Percentiles rank a stretch among this genome's conserved stretches.
These are phyloP conservation scores for Eretmochelys imbricata DNA, from an alignment of 2,113 vertebrate species.

Conservation along the genomic window DNA sequence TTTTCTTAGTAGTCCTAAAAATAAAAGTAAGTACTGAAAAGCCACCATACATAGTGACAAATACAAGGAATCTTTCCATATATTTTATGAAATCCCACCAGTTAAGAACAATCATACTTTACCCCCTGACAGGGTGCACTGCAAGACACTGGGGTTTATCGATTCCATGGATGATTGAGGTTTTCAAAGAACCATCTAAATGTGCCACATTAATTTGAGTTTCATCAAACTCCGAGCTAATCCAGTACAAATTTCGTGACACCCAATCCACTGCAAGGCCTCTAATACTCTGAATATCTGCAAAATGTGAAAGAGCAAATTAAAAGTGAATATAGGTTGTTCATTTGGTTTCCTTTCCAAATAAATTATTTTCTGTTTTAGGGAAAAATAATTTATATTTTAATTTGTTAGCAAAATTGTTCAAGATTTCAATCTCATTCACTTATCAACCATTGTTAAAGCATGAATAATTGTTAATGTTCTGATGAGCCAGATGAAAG, in stretches of 20 bases:
- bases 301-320: slow-evolving; percentile 63
- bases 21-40: not conserved
- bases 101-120: slow-evolving; percentile 74
- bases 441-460: slow-evolving; percentile 44
- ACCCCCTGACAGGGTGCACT: slow-evolving; percentile 96
- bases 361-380: slow-evolving; percentile 28
- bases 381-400: slow-evolving; percentile 39
- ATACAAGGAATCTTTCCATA: not conserved
- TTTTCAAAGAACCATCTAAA: slow-evolving; percentile 97
- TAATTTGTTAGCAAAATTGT: slow-evolving; percentile 50
- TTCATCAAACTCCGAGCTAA: slow-evolving; percentile 98
- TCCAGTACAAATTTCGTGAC: slow-evolving; percentile 98
- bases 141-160: slow-evolving; percentile 96
- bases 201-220: slow-evolving; percentile 97
- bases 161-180: slow-evolving; percentile 96
- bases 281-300: slow-evolving; percentile 96
- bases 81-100: not conserved
- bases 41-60: not conserved
- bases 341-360: not conserved
- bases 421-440: slow-evolving; percentile 45
- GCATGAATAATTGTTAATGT: slow-evolving; percentile 49
- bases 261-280: slow-evolving; percentile 97
- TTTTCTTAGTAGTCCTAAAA: not conserved
- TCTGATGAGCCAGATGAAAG: slow-evolving; percentile 46
- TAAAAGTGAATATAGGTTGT: slow-evolving; percentile 40